Evolutionary conservation across 2,797 vertebrate genomes (phyloP).

Genomic region (Typhlichthys subterraneus): DNA sequence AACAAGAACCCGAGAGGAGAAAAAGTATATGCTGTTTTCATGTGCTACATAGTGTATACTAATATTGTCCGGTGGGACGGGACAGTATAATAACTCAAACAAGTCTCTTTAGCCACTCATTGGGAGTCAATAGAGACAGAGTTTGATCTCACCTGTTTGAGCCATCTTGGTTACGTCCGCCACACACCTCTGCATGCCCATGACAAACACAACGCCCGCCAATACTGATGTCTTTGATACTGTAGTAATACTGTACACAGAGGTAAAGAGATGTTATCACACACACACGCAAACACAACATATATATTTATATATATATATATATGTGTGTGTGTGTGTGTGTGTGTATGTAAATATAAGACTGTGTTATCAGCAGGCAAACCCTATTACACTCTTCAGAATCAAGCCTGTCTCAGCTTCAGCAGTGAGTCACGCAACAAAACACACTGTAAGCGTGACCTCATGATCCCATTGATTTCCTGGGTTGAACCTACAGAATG

Average conservation of each 20-base stretch:
- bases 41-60: too few relatives aligned
- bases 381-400: conserved; percentile 15
- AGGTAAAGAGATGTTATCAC: conserved; percentile 26
- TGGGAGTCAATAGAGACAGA: background rate
- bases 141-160: conserved; percentile 59
- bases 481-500: conserved; percentile 13
- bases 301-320: too few relatives aligned
- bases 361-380: background rate
- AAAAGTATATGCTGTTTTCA: too few relatives aligned
- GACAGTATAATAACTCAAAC: background rate
- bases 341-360: too few relatives aligned
- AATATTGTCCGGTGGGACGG: too few relatives aligned
- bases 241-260: conserved; percentile 89
- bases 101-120: background rate
- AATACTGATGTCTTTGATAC: conserved; percentile 94
- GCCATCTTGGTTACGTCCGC: conserved; percentile 59
- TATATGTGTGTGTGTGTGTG: too few relatives aligned
- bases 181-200: conserved; percentile 87
- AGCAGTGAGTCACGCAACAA: conserved; percentile 23
- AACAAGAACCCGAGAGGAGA: too few relatives aligned
- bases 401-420: conserved; percentile 16
- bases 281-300: conserved; percentile 2
- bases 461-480: too few relatives aligned
- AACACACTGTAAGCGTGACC: too few relatives aligned
- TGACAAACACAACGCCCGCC: conserved; percentile 92